Percentiles rank a stretch among this genome's conserved stretches.
Conservation (phyloP, 2,797 vertebrate species). For the Champsocephalus gunnari region DNA sequence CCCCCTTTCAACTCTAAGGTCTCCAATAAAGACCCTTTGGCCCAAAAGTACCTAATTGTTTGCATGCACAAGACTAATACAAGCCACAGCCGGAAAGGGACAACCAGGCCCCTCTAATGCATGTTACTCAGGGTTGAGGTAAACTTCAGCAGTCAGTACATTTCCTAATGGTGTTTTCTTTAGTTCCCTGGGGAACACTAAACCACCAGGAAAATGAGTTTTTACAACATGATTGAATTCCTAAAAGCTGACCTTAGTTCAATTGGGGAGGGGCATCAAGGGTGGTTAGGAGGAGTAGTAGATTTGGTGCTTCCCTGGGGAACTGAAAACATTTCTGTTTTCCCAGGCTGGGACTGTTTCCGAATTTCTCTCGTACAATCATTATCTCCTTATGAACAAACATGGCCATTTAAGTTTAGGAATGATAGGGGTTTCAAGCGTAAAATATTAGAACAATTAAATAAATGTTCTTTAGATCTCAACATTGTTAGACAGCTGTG, state of each 20-base stretch:
- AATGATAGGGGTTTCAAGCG: not conserved
- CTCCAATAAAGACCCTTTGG: no score
- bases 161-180: conserved; percentile 37
- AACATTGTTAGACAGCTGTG: not conserved
- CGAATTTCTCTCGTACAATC: conserved; percentile 1
- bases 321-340: conserved; percentile 47
- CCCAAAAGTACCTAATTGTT: no score
- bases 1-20: no score
- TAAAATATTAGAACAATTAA: not conserved
- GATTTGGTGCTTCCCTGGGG: conserved; percentile 37
- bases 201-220: conserved; percentile 26
- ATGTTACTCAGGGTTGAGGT: conserved; percentile 2
- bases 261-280: not conserved
- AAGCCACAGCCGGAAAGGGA: no score
- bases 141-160: conserved; percentile 3
- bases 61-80: no score
- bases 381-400: not conserved
- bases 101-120: not conserved
- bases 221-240: conserved; percentile 47
- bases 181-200: conserved; percentile 15
- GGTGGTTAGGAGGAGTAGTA: not conserved
- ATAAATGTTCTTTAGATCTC: not conserved
- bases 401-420: not conserved
- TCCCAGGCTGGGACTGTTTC: conserved; percentile 61
- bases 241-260: conserved; percentile 39